phyloP scores from a whole-genome alignment of 1,140 invertebrate species.

The Brachionus rotundiformis region DNA sequence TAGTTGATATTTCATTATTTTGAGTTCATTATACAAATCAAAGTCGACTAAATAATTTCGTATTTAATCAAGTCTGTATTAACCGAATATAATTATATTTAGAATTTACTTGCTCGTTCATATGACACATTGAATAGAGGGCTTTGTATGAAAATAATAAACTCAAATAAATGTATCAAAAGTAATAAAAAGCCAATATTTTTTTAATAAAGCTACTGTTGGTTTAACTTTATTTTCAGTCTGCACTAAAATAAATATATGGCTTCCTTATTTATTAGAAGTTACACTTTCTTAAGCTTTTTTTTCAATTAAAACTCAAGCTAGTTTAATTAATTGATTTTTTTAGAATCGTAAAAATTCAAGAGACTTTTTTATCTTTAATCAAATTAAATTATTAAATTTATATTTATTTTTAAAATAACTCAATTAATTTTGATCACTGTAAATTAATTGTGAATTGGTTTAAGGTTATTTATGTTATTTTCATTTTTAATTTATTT shows the following conservation, averaged over 20 bases:
- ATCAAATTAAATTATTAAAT: too few species aligned
- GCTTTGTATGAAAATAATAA: not conserved
- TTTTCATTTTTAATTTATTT: too few species aligned
- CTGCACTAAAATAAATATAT: conserved; percentile 25
- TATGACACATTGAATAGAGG: not conserved
- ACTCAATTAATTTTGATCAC: too few species aligned
- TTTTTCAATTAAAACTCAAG: not conserved
- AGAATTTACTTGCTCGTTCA: not conserved
- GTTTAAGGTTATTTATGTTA: too few species aligned
- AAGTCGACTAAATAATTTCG: not conserved
- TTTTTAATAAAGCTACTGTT: conserved; percentile 23
- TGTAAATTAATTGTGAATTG: too few species aligned
- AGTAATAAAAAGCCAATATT: conserved; percentile 22
- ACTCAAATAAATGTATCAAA: conserved; percentile 15
- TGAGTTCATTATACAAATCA: not conserved
- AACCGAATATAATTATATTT: not conserved
- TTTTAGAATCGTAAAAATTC: not conserved
- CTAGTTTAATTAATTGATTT: not conserved
- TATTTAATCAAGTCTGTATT: not conserved
- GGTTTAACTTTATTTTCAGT: conserved; percentile 34
- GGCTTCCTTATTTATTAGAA: conserved; percentile 2
- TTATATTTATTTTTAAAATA: too few species aligned
- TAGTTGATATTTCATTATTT: not conserved
- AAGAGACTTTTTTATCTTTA: not conserved
- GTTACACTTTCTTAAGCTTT: not conserved